Percentiles rank a stretch among this genome's conserved stretches.
phyloP scores from a whole-genome alignment of 1,140 invertebrate genomes.

The Wasmannia auropunctata region DNA sequence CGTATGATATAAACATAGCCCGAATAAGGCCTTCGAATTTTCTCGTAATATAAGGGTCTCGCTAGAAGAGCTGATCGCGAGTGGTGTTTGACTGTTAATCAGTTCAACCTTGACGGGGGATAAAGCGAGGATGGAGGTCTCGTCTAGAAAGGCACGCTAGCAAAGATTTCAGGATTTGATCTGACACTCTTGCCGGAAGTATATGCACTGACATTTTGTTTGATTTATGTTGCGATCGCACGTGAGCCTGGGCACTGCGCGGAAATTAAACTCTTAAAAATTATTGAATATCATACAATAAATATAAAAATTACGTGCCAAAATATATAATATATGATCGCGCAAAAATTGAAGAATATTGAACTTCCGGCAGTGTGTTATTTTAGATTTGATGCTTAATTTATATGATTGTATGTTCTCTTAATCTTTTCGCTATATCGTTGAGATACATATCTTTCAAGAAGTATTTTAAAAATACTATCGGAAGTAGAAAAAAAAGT shows the following conservation, averaged over 20 bases:
- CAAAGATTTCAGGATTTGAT: neutral
- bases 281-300: neutral
- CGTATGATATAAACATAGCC: constrained; percentile 16
- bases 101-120: neutral
- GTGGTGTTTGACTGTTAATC: neutral
- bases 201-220: neutral
- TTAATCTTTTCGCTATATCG: neutral
- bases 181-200: neutral
- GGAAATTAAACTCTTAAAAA: neutral
- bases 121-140: neutral
- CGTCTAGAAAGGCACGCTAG: neutral
- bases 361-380: neutral
- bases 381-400: neutral
- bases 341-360: neutral
- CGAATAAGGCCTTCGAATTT: constrained; percentile 37
- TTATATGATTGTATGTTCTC: neutral
- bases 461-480: neutral
- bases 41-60: neutral
- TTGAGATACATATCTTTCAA: neutral
- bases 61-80: neutral
- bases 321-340: neutral
- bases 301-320: neutral
- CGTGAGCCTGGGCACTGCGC: neutral
- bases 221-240: neutral
- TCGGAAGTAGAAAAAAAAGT: neutral